Conservation (phyloP, 1,140 invertebrate genomes). For the Branchinecta lindahli region DNA sequence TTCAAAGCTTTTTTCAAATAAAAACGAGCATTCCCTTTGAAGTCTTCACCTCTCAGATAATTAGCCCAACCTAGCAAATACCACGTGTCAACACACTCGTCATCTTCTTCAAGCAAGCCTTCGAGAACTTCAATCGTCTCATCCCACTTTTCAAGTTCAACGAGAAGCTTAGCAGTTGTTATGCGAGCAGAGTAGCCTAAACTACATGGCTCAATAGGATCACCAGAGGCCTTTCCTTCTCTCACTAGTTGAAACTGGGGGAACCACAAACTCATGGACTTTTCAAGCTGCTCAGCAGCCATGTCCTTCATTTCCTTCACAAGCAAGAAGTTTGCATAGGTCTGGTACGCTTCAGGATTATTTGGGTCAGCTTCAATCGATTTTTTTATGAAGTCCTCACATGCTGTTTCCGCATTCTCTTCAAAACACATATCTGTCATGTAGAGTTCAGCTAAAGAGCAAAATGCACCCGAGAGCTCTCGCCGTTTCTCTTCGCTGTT, state of each 20-base stretch:
- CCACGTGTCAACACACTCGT: neutral
- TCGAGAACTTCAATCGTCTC: neutral
- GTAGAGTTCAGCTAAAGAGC: neutral
- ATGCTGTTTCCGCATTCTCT: neutral
- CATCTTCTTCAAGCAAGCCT: neutral
- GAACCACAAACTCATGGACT: neutral
- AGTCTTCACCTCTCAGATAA: neutral
- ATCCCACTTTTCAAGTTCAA: constrained; percentile 3
- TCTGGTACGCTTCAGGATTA: neutral
- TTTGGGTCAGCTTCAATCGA: neutral
- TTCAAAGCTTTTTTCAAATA: neutral
- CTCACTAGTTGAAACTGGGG: neutral
- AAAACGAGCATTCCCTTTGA: constrained; percentile 1
- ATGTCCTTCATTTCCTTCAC: neutral
- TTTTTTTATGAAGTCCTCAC: neutral
- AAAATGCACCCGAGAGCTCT: neutral
- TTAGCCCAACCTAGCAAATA: constrained; percentile 6
- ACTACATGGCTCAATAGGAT: neutral
- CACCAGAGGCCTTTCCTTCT: neutral
- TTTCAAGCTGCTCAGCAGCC: neutral
- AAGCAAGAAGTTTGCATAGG: neutral
- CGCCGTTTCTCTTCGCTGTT: neutral
- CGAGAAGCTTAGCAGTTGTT: neutral
- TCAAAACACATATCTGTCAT: constrained; percentile 6
- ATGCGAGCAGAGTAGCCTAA: neutral